These are phyloP conservation scores for Scaptomyza reducta DNA, from an alignment of 2,888 invertebrate genomes.

Conservation along the genomic window DNA sequence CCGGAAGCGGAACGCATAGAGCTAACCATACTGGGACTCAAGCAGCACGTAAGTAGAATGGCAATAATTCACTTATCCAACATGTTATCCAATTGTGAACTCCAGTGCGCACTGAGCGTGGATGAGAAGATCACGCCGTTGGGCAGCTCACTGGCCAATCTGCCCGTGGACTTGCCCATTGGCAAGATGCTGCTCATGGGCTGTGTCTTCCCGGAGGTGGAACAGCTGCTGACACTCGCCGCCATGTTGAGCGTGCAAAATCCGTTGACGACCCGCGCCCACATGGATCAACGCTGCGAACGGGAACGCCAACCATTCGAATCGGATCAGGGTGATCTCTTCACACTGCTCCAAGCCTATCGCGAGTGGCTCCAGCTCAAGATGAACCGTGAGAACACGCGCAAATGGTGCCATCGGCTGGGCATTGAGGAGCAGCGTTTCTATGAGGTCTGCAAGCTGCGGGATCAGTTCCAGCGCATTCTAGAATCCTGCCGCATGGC, in stretches of 20 bases:
- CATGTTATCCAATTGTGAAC: background rate
- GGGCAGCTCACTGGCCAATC: conserved; percentile 92
- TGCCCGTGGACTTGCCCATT: conserved; percentile 97
- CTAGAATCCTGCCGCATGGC: conserved; percentile 89
- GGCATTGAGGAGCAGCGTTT: conserved; percentile 98
- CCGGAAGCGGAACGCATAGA: conserved; percentile 93
- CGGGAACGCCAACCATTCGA: conserved; percentile 91
- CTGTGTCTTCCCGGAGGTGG: conserved; percentile 93
- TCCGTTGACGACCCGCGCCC: conserved; percentile 95
- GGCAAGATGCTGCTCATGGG: conserved; percentile 98
- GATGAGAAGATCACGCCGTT: conserved; percentile 93
- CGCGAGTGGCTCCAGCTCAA: conserved; percentile 95
- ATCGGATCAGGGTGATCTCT: conserved; percentile 97
- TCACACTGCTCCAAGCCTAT: conserved; percentile 94
- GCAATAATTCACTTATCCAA: background rate
- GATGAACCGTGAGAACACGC: conserved; percentile 85
- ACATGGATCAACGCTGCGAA: conserved; percentile 93
- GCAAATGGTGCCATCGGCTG: conserved; percentile 94
- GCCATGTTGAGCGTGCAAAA: conserved; percentile 97
- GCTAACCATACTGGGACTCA: conserved; percentile 92
- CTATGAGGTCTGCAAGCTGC: conserved; percentile 97
- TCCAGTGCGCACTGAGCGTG: conserved; percentile 90
- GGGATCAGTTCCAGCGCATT: conserved; percentile 94
- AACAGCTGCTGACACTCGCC: conserved; percentile 94
- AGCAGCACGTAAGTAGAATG: conserved; percentile 88